These are phyloP conservation scores for Paedocypris micromegethes DNA, from an alignment of 2,797 vertebrate species.

Conservation along the genomic window DNA sequence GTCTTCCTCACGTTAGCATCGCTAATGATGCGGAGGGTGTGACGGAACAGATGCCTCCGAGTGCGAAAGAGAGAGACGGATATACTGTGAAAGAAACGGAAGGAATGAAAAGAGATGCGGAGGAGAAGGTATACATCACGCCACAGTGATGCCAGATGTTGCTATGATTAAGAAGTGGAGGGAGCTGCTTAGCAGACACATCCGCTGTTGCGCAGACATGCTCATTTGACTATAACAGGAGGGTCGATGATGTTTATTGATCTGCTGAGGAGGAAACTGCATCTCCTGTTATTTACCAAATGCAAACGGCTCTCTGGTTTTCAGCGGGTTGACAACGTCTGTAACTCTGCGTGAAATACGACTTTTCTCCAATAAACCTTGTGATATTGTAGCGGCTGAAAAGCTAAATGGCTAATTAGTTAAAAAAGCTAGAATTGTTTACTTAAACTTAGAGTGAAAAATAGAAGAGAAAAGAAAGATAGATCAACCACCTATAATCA, in stretches of 20 bases:
- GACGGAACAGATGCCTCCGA: slow-evolving; percentile 40
- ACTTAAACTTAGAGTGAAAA: too few relatives aligned
- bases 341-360: slow-evolving; percentile 10
- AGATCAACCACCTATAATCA: too few relatives aligned
- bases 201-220: slow-evolving; percentile 38
- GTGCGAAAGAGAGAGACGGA: slow-evolving; percentile 15
- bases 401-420: too few relatives aligned
- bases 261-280: slow-evolving; percentile 12
- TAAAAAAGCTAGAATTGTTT: too few relatives aligned
- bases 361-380: not conserved
- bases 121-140: slow-evolving; percentile 5
- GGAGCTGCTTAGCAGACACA: slow-evolving; percentile 34
- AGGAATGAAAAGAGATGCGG: slow-evolving; percentile 25
- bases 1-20: slow-evolving; percentile 29
- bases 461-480: too few relatives aligned
- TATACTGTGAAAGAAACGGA: slow-evolving; percentile 16
- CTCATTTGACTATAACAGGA: slow-evolving; percentile 36
- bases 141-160: slow-evolving; percentile 44
- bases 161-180: slow-evolving; percentile 41
- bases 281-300: slow-evolving; percentile 29
- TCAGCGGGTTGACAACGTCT: slow-evolving; percentile 7
- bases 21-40: slow-evolving; percentile 34
- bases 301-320: slow-evolving; percentile 11
- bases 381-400: not conserved
- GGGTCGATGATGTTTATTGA: slow-evolving; percentile 38